These are phyloP conservation scores for Centropus bengalensis DNA, from an alignment of 2,113 vertebrate genomes.

Conservation along the genomic window DNA sequence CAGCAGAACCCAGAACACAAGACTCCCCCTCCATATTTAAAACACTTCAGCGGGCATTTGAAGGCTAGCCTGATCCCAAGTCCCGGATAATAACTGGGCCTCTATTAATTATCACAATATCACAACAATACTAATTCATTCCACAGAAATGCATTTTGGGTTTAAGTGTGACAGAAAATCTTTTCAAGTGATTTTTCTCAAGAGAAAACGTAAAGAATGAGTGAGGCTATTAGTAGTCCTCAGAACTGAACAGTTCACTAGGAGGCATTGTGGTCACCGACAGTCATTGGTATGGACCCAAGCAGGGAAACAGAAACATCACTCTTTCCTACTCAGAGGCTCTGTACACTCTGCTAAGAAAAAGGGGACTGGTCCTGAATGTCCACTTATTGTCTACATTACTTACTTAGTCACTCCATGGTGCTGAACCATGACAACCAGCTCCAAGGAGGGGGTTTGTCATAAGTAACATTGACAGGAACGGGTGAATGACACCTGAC, in stretches of 20 bases:
- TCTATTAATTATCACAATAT: neutral
- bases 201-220: neutral
- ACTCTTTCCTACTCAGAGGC: neutral
- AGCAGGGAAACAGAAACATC: neutral
- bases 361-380: neutral
- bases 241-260: neutral
- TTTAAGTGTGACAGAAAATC: neutral
- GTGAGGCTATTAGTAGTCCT: neutral
- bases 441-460: neutral
- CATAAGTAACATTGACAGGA: neutral
- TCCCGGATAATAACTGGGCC: neutral
- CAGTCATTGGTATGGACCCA: neutral
- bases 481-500: neutral
- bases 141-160: neutral
- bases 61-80: neutral
- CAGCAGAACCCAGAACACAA: neutral
- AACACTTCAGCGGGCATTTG: neutral
- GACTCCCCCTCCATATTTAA: neutral
- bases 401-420: neutral
- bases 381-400: neutral
- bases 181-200: neutral
- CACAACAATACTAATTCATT: neutral
- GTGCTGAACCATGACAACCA: fast-evolving
- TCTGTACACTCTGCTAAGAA: neutral
- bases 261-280: neutral